Evolutionary conservation across 2,888 invertebrate species (phyloP), one percentile per base, ranked within the genome.

Genomic region (Lacanobia oleracea): DNA sequence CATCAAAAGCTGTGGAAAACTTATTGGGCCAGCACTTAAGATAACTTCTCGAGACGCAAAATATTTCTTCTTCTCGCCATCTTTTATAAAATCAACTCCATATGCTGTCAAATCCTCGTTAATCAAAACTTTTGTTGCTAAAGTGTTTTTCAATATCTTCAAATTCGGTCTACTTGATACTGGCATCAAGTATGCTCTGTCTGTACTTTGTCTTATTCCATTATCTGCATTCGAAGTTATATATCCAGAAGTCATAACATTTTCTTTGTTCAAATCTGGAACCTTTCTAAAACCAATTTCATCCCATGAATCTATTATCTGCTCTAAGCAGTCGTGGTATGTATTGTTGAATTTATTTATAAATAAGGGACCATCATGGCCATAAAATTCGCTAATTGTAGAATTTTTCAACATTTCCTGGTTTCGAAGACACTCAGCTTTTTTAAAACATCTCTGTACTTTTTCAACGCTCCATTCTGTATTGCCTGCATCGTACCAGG

Each of bases 151-250:
- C 10, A 77, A 10, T 18, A 83, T 72, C 12, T 67, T 61, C 21
- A 85, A 18, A 48, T 86, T 85, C 4, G 40, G 54, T 66, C 91
- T 85, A 5, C 83, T 63, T 72, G 79, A 83, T 5, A 82, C 62
- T 21, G 84, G 87, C 4, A 89, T 82, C 1, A 96, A 86, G 81
- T 94, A 97, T 57, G 94, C 93, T 61, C 91, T 97, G 97, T 9
- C 97, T 97, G 40, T 98, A 82, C 96, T 96, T 78, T 91, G 92
- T 71, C 96, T 91, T 66, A 88, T 85, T 0, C 97, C 97, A 54
- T 90, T 88, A 67, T 91, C 92, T 82, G 96, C 93, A 27, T 95
- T 96, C 12, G 87, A 94, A 81, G 94, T 94, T 0, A 92, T 82
- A 62, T 91, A 92, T 1, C 96, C 96, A 21, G 96, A 95, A 16